These are phyloP conservation scores for Triplophysa dalaica DNA, from an alignment of 2,113 vertebrate genomes.

Conservation along the genomic window DNA sequence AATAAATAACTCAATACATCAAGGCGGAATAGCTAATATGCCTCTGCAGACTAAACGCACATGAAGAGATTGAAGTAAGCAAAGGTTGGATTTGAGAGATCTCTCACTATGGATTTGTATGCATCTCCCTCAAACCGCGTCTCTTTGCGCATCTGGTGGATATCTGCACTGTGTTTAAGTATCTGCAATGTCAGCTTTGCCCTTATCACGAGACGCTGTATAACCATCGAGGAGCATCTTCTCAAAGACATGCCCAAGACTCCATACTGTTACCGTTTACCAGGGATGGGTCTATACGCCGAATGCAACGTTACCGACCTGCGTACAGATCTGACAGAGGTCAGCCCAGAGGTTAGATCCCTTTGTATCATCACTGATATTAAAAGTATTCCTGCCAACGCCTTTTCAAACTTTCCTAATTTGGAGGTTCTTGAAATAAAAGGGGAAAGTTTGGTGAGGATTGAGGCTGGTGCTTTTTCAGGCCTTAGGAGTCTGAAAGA, in stretches of 20 bases:
- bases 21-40: neutral
- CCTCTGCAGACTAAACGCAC: neutral
- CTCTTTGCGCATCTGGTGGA: neutral
- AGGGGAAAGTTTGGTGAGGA: neutral
- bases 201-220: slow-evolving; percentile 31
- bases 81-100: neutral
- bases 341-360: neutral
- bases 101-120: slow-evolving; percentile 9
- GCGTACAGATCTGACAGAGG: slow-evolving; percentile 32
- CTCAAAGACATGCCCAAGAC: slow-evolving; percentile 22
- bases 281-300: slow-evolving; percentile 40
- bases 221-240: slow-evolving; percentile 38
- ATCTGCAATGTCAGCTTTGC: slow-evolving; percentile 15
- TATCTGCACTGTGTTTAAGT: slow-evolving; percentile 2
- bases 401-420: slow-evolving; percentile 40
- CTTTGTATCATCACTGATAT: slow-evolving; percentile 20
- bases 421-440: slow-evolving; percentile 34
- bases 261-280: neutral
- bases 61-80: neutral
- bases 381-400: slow-evolving; percentile 13
- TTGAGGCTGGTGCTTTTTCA: slow-evolving; percentile 41
- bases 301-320: slow-evolving; percentile 45
- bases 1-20: neutral
- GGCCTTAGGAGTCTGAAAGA: slow-evolving; percentile 34
- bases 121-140: neutral